A percentile compares a stretch with the other conserved stretches of the same genome.
These are phyloP conservation scores for Bombus soroeensis DNA, from an alignment of 1,140 invertebrate genomes.

Conservation along the genomic window DNA sequence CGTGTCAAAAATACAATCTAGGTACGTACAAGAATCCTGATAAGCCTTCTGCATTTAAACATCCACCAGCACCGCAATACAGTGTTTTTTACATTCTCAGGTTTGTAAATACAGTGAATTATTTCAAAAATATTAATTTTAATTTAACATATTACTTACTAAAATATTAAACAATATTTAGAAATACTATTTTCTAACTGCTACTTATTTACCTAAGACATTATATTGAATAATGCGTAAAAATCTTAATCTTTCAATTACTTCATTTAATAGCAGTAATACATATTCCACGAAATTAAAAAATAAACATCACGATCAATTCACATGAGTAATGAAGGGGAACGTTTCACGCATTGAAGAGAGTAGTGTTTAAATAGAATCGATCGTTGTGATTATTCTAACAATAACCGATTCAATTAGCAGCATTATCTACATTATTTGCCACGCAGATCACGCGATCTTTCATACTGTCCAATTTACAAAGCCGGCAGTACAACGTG, in stretches of 20 bases:
- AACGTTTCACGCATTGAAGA: not conserved
- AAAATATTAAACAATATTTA: not conserved
- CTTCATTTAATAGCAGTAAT: not conserved
- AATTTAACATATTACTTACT: not conserved
- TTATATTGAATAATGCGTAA: not conserved
- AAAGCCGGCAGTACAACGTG: conserved; percentile 84
- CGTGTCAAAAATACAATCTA: conserved; percentile 81
- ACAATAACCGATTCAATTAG: conserved; percentile 4
- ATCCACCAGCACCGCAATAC: conserved; percentile 83
- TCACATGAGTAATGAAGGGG: not conserved
- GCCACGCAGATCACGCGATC: conserved; percentile 75
- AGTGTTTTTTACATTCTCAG: conserved; percentile 82
- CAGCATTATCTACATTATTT: conserved; percentile 24
- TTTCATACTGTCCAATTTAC: conserved; percentile 85
- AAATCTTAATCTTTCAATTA: not conserved
- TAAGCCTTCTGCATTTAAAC: conserved; percentile 73
- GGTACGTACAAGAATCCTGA: conserved; percentile 74
- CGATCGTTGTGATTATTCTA: not conserved
- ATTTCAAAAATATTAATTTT: too few species aligned
- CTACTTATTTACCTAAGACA: not conserved
- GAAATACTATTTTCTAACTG: not conserved
- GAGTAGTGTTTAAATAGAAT: not conserved
- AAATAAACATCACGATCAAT: not conserved
- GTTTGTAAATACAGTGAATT: conserved; percentile 62
- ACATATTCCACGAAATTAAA: not conserved